A percentile compares a stretch with the other conserved stretches of the same genome.
Evolutionary conservation across 2,888 invertebrate genomes (phyloP).

Genomic region (Drosophila kanekoi): DNA sequence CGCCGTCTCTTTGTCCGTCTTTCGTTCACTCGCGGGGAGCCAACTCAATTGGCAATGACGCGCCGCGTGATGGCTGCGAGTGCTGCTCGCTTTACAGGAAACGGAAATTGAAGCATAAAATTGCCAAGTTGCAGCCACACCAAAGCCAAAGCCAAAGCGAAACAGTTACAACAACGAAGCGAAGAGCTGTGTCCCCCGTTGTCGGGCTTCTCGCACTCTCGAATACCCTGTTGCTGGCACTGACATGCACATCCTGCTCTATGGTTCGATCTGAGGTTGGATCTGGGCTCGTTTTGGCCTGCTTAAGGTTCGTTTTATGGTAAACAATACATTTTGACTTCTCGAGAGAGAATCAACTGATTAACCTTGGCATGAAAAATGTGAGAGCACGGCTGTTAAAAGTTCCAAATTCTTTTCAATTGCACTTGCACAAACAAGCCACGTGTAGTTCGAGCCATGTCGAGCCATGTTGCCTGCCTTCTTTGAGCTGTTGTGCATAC

Average conservation of each 20-base stretch:
- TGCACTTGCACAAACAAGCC: too few relatives aligned
- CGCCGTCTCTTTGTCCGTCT: constrained; percentile 2
- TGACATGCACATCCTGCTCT: too few relatives aligned
- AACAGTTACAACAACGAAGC: constrained; percentile 11
- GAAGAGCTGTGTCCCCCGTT: neutral
- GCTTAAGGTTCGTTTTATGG: too few relatives aligned
- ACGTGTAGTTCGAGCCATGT: too few relatives aligned
- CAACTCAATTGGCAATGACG: constrained; percentile 72
- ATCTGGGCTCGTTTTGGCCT: too few relatives aligned
- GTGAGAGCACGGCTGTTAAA: too few relatives aligned
- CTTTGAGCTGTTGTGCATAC: neutral
- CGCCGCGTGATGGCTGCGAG: constrained; percentile 54
- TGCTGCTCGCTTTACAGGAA: constrained; percentile 61
- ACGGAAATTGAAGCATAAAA: constrained; percentile 80
- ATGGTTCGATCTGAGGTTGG: too few relatives aligned
- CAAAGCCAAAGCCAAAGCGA: constrained; percentile 28
- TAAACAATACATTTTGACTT: too few relatives aligned
- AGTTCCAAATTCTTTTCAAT: too few relatives aligned
- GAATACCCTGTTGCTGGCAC: neutral
- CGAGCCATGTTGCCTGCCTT: too few relatives aligned
- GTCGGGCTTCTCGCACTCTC: neutral
- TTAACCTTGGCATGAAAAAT: too few relatives aligned
- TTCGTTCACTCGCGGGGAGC: constrained; percentile 19
- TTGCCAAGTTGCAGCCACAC: constrained; percentile 68
- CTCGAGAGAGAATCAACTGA: too few relatives aligned